Percentiles rank a stretch among this genome's conserved stretches.
phyloP scores from a whole-genome alignment of 1,140 invertebrate species.

The Bombus terrestris region DNA sequence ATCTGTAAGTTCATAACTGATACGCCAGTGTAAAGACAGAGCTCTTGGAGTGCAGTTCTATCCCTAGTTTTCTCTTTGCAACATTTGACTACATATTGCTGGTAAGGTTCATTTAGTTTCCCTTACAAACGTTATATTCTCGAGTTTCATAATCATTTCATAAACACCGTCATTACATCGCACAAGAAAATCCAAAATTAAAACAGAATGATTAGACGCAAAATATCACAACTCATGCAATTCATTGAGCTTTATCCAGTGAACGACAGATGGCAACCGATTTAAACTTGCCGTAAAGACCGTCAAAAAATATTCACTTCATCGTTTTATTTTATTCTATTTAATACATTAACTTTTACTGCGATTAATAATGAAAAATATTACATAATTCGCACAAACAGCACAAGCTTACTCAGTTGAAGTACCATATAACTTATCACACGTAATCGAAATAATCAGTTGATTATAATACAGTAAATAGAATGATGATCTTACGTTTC shows the following conservation, averaged over 20 bases:
- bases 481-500: background rate
- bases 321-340: background rate
- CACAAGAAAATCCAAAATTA: background rate
- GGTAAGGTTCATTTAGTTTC: conserved; percentile 13
- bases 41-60: background rate
- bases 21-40: conserved; percentile 17
- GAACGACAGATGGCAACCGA: conserved; percentile 51
- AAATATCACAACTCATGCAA: background rate
- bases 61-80: background rate
- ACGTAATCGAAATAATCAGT: background rate
- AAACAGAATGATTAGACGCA: background rate
- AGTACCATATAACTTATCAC: background rate
- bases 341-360: background rate
- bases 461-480: background rate
- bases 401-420: background rate
- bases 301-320: background rate
- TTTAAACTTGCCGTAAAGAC: background rate
- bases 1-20: background rate
- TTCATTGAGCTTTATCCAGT: background rate
- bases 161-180: background rate
- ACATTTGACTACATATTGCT: background rate
- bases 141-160: background rate
- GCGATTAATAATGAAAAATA: background rate
- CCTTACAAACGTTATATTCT: background rate
- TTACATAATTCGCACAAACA: background rate